These are phyloP conservation scores for Catotricha subobsoleta DNA, from an alignment of 2,888 invertebrate genomes.

Conservation along the genomic window DNA sequence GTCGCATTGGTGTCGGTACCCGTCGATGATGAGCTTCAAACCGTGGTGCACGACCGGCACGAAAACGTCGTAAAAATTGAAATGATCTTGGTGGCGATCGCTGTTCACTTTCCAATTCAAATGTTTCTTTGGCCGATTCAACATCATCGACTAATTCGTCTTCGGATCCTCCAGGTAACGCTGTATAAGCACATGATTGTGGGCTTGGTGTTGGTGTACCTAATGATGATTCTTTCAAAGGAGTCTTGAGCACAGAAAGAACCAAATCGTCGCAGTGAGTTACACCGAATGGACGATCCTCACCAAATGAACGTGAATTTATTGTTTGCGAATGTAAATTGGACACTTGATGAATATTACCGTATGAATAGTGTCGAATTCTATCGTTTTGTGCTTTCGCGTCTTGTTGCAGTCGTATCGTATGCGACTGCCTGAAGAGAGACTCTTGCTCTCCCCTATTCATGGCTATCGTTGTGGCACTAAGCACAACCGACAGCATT, in stretches of 20 bases:
- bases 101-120: conserved; percentile 11
- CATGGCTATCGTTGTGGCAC: conserved; percentile 32
- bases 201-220: conserved; percentile 12
- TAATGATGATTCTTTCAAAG: conserved; percentile 22
- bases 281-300: conserved; percentile 14
- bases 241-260: conserved; percentile 40
- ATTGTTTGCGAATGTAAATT: conserved; percentile 14
- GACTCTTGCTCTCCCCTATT: conserved; percentile 45
- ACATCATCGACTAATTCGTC: conserved; percentile 21
- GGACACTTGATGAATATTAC: conserved; percentile 20
- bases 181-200: conserved; percentile 15
- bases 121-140: conserved; percentile 14
- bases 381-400: conserved; percentile 20
- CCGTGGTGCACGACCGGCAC: conserved; percentile 26
- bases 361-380: conserved; percentile 17
- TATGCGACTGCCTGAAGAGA: conserved; percentile 41
- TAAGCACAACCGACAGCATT: conserved; percentile 33
- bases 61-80: conserved; percentile 34
- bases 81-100: conserved; percentile 20
- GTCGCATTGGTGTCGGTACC: conserved; percentile 36
- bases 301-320: conserved; percentile 15
- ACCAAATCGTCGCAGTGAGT: conserved; percentile 33
- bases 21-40: conserved; percentile 40
- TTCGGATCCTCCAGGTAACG: conserved; percentile 15
- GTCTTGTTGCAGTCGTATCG: conserved; percentile 25